Percentiles rank a stretch among this genome's conserved stretches.
Evolutionary conservation across 2,888 invertebrate species (phyloP).

Genomic region (Yponomeuta sedellus): DNA sequence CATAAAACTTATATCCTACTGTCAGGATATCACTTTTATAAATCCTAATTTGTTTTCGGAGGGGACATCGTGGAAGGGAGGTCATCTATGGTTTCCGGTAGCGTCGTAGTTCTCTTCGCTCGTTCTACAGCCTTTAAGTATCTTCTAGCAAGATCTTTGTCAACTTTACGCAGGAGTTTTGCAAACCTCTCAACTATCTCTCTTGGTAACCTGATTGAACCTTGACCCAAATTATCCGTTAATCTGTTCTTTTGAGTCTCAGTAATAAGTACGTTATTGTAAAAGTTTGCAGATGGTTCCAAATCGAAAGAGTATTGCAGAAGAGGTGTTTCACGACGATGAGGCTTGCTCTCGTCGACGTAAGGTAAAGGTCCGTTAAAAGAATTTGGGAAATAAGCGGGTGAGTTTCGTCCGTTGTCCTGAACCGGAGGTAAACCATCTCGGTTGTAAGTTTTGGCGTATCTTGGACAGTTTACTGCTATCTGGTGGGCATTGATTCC

Average conservation of each 20-base stretch:
- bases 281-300: background rate
- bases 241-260: background rate
- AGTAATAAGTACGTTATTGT: background rate
- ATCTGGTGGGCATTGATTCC: conserved; percentile 47
- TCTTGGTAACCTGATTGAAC: background rate
- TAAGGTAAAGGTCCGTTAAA: conserved; percentile 88
- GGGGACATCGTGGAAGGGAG: too few species aligned
- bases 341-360: conserved; percentile 52
- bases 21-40: too few species aligned
- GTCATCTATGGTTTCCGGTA: conserved; percentile 3
- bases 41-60: too few species aligned
- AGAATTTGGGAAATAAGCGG: conserved; percentile 96
- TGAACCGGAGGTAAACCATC: conserved; percentile 79
- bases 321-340: conserved; percentile 5
- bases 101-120: background rate
- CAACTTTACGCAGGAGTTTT: background rate
- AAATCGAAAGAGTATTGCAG: background rate
- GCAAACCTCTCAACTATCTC: background rate
- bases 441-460: conserved; percentile 41
- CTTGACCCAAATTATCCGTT: background rate
- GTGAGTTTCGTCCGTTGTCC: conserved; percentile 89
- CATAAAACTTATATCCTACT: too few species aligned
- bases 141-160: conserved; percentile 6
- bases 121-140: background rate
- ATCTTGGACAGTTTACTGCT: conserved; percentile 43